These are phyloP conservation scores for Heloderma charlesbogerti DNA, from an alignment of 2,113 vertebrate genomes.

Conservation along the genomic window DNA sequence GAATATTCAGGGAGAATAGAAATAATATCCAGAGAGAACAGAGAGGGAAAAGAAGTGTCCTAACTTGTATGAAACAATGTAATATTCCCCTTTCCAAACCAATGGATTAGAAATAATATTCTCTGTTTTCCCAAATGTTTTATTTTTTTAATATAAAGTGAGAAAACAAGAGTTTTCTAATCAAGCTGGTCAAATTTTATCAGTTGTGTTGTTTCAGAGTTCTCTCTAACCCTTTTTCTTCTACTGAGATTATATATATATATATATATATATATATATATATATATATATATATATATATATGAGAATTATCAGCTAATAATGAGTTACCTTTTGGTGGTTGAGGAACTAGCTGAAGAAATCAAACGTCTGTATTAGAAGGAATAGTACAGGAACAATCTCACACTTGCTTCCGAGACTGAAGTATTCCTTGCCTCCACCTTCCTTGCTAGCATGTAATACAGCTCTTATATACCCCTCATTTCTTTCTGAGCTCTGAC, in stretches of 20 bases:
- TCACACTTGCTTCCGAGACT: slow-evolving; percentile 48
- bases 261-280: too few species aligned
- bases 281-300: too few species aligned
- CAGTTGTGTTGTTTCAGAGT: neutral
- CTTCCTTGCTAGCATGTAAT: slow-evolving; percentile 34
- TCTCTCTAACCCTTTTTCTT: neutral
- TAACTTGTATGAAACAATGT: neutral
- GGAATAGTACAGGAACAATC: slow-evolving; percentile 42
- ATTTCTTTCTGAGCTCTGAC: slow-evolving; percentile 71
- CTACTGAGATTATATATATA: too few species aligned
- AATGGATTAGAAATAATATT: neutral
- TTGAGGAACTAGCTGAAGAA: slow-evolving; percentile 34
- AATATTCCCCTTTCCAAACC: neutral
- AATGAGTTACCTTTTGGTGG: slow-evolving; percentile 72
- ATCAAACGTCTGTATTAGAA: slow-evolving; percentile 40
- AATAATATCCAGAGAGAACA: neutral
- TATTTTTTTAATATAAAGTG: neutral
- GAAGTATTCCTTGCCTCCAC: slow-evolving; percentile 44
- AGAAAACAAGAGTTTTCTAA: neutral
- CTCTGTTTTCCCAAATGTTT: neutral
- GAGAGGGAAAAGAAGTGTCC: neutral
- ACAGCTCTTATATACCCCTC: slow-evolving; percentile 72
- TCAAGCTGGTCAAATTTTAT: neutral
- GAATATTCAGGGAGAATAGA: neutral
- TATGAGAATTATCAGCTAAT: slow-evolving; percentile 5